Conservation (phyloP, 2,888 invertebrate species). For the Machimus rusticus region DNA sequence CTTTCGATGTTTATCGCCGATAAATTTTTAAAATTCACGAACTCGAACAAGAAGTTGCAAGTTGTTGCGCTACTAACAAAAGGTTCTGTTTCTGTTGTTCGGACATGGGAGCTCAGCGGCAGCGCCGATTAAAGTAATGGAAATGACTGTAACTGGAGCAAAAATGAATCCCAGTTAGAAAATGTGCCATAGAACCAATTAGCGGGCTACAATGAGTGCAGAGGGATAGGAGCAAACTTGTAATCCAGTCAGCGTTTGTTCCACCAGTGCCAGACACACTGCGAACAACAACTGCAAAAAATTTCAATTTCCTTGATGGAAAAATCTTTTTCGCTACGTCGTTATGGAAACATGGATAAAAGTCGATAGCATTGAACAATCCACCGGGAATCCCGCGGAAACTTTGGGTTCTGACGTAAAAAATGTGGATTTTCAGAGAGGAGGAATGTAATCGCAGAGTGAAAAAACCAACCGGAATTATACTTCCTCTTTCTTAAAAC, state of each 20-base stretch:
- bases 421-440: neutral
- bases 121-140: constrained; percentile 6
- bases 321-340: neutral
- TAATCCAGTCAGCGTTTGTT: neutral
- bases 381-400: neutral
- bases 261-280: neutral
- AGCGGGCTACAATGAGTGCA: constrained; percentile 13
- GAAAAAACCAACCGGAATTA: neutral
- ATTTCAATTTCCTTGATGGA: constrained; percentile 35
- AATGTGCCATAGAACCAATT: constrained; percentile 28
- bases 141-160: constrained; percentile 12
- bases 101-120: neutral
- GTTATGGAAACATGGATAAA: constrained; percentile 6
- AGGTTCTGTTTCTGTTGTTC: neutral
- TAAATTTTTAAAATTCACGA: neutral
- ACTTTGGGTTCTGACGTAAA: neutral
- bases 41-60: neutral
- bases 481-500: constrained; percentile 5
- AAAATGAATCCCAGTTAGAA: constrained; percentile 27
- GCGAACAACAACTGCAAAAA: neutral
- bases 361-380: constrained; percentile 23
- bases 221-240: neutral
- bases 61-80: neutral
- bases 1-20: neutral
- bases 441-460: neutral